phyloP scores from a whole-genome alignment of 2,888 invertebrate genomes.

The Sepioteuthis lessoniana region DNA sequence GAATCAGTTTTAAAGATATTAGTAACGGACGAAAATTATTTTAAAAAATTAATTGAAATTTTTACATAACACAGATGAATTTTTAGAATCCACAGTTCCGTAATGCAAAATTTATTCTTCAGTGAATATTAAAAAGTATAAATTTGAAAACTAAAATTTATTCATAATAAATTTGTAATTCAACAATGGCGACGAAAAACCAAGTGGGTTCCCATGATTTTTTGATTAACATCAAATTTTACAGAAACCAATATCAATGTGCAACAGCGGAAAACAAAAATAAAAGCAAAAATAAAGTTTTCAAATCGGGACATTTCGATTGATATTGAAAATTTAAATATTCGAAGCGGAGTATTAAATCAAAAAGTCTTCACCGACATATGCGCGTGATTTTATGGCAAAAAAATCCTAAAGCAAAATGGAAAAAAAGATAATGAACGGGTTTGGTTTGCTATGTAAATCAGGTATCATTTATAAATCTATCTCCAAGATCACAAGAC shows the following conservation, averaged over 20 bases:
- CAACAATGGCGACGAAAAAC: background rate
- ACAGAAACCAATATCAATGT: background rate
- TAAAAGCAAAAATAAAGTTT: background rate
- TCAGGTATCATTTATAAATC: background rate
- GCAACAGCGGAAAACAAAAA: background rate
- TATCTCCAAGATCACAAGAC: constrained; percentile 33
- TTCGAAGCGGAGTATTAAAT: background rate
- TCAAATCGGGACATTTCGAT: background rate
- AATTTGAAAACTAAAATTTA: background rate
- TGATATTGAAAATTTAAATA: background rate
- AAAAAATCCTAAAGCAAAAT: background rate
- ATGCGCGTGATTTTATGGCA: background rate
- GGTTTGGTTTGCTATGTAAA: constrained; percentile 4
- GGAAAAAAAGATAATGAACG: background rate
- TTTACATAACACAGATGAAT: background rate
- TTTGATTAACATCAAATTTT: background rate
- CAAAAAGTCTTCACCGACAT: background rate
- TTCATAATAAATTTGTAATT: background rate
- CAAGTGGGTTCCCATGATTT: background rate
- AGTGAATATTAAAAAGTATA: background rate
- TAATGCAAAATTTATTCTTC: background rate
- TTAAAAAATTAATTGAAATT: too few relatives aligned
- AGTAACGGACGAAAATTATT: background rate
- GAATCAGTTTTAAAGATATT: background rate
- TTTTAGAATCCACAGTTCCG: background rate